Percentiles rank a stretch among this genome's conserved stretches.
Conservation (phyloP, 2,113 vertebrate species). For the Mellivora capensis region DNA sequence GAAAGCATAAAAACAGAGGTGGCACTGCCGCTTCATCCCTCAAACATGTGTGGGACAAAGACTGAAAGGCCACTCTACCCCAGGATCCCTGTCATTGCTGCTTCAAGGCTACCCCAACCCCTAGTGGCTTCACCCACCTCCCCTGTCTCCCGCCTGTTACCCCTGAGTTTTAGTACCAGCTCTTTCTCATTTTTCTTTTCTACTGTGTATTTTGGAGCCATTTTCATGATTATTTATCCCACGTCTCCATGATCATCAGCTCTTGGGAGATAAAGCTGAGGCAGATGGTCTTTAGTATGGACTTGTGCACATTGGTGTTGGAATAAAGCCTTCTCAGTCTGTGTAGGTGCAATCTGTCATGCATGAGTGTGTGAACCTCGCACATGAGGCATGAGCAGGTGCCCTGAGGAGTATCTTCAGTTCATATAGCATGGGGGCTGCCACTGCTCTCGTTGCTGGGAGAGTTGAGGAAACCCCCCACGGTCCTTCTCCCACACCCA, state of each 20-base stretch:
- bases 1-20: not conserved
- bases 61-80: not conserved
- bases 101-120: not conserved
- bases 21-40: not conserved
- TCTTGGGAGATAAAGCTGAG: not conserved
- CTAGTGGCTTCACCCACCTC: not conserved
- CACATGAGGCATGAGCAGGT: too few relatives aligned
- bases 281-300: not conserved
- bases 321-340: not conserved
- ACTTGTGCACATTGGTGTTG: not conserved
- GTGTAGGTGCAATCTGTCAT: not conserved
- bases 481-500: accelerated
- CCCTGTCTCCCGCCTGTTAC: not conserved
- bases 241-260: not conserved
- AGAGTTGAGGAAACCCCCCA: not conserved
- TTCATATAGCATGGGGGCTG: not conserved
- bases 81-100: not conserved
- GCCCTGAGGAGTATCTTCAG: not conserved
- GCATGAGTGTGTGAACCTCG: accelerated
- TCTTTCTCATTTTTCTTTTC: not conserved
- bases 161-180: not conserved
- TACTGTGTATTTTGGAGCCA: not conserved
- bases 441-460: not conserved
- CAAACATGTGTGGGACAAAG: not conserved
- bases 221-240: not conserved